phyloP scores from a whole-genome alignment of 2,888 invertebrate species.

The Brenthis ino region DNA sequence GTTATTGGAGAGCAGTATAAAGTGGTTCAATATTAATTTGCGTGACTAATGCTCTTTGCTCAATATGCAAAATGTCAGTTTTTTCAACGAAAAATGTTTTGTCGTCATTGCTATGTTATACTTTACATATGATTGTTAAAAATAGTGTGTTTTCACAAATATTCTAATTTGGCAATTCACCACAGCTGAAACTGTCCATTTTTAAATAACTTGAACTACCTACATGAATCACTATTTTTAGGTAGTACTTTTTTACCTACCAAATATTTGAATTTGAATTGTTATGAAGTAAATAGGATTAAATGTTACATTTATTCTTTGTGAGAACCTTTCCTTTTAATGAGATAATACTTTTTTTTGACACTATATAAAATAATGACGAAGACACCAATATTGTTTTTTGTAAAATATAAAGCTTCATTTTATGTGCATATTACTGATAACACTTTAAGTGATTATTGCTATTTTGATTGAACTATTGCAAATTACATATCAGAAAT shows the following conservation, averaged over 20 bases:
- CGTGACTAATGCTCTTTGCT: conserved; percentile 12
- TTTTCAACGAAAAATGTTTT: conserved; percentile 1
- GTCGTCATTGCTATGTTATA: neutral
- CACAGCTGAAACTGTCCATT: conserved; percentile 7
- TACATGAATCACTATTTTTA: neutral
- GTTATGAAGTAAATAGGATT: neutral
- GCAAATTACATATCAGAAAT: no score
- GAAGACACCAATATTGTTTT: neutral
- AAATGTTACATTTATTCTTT: neutral
- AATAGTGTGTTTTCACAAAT: neutral
- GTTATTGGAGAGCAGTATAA: conserved; percentile 29
- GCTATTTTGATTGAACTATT: neutral
- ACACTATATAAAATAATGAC: neutral
- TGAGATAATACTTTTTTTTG: neutral
- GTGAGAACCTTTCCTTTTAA: neutral
- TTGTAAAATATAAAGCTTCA: conserved; percentile 6
- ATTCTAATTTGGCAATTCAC: conserved; percentile 13
- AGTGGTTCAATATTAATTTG: conserved; percentile 34
- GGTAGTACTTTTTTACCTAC: neutral
- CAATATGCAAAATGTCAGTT: neutral
- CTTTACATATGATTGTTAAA: neutral
- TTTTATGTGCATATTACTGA: conserved; percentile 1
- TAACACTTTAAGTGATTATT: conserved; percentile 1
- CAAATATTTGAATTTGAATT: neutral
- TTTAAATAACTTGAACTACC: neutral